These are phyloP conservation scores for Cataglyphis livida DNA, from an alignment of 2,888 invertebrate species.

Conservation along the genomic window DNA sequence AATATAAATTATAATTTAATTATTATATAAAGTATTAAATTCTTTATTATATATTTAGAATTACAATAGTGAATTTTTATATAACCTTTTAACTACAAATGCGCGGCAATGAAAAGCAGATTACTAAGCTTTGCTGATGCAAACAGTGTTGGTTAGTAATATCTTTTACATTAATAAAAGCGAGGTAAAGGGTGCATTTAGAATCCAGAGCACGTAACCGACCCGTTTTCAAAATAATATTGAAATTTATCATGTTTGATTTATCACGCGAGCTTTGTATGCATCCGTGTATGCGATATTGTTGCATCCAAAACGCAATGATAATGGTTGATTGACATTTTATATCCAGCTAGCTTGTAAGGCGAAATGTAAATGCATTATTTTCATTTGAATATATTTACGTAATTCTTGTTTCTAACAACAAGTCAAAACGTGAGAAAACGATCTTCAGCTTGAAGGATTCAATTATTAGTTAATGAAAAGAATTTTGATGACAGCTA, in stretches of 20 bases:
- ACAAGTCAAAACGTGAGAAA: slow-evolving; percentile 5
- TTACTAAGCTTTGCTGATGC: slow-evolving; percentile 17
- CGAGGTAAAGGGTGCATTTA: neutral
- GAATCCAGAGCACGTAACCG: slow-evolving; percentile 7
- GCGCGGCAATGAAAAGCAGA: slow-evolving; percentile 25
- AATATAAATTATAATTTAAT: neutral
- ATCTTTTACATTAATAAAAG: slow-evolving; percentile 44
- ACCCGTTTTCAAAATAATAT: slow-evolving; percentile 36
- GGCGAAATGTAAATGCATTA: slow-evolving; percentile 7
- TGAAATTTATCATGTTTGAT: slow-evolving; percentile 37
- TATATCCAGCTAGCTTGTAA: neutral
- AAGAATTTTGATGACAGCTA: slow-evolving; percentile 23
- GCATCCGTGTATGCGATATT: neutral
- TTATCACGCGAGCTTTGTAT: slow-evolving; percentile 14
- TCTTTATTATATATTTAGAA: neutral
- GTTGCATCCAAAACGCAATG: neutral
- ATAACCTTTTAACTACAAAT: slow-evolving; percentile 14
- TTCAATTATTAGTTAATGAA: neutral
- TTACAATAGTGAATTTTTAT: neutral
- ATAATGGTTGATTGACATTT: slow-evolving; percentile 31
- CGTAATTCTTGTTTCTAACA: slow-evolving; percentile 6
- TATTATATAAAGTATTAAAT: neutral
- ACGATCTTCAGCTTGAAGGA: neutral
- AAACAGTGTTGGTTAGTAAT: slow-evolving; percentile 21
- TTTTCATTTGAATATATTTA: slow-evolving; percentile 14